These are phyloP conservation scores for Zosterops pallidus DNA, from an alignment of 2,113 vertebrate species.

Conservation along the genomic window DNA sequence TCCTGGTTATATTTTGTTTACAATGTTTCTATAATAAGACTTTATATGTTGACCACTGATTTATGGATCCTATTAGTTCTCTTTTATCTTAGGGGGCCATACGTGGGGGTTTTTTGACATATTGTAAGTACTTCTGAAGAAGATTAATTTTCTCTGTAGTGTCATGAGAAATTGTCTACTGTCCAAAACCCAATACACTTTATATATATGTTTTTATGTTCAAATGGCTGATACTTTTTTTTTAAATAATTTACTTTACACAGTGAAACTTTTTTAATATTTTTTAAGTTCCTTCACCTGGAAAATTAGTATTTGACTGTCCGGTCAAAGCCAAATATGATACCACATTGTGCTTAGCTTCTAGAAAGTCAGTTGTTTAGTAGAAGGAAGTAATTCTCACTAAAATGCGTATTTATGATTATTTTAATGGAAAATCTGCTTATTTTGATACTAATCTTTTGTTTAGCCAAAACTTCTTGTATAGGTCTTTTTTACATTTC, in stretches of 20 bases:
- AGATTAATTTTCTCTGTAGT: constrained; percentile 33
- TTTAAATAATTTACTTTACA: not conserved
- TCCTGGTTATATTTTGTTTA: constrained; percentile 68
- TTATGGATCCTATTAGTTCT: constrained; percentile 14
- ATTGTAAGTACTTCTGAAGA: constrained; percentile 47
- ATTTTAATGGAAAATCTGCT: constrained; percentile 28
- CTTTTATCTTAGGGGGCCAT: not conserved
- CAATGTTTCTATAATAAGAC: constrained; percentile 53
- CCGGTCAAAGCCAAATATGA: not conserved
- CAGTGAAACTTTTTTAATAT: not conserved
- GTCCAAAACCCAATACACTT: constrained; percentile 46
- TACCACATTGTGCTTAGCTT: not conserved
- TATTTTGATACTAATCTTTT: not conserved
- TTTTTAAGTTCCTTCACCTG: not conserved
- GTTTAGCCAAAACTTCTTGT: not conserved
- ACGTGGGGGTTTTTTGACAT: not conserved
- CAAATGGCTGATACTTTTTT: constrained; percentile 13
- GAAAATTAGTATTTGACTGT: not conserved
- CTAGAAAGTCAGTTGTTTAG: not conserved
- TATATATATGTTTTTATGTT: constrained; percentile 27
- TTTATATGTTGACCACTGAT: constrained; percentile 34
- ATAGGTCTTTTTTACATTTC: not conserved
- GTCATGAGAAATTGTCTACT: not conserved
- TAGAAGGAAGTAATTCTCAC: not conserved
- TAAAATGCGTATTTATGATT: constrained; percentile 6